Conservation (phyloP, 2,797 vertebrate genomes). For the Miichthys miiuy region DNA sequence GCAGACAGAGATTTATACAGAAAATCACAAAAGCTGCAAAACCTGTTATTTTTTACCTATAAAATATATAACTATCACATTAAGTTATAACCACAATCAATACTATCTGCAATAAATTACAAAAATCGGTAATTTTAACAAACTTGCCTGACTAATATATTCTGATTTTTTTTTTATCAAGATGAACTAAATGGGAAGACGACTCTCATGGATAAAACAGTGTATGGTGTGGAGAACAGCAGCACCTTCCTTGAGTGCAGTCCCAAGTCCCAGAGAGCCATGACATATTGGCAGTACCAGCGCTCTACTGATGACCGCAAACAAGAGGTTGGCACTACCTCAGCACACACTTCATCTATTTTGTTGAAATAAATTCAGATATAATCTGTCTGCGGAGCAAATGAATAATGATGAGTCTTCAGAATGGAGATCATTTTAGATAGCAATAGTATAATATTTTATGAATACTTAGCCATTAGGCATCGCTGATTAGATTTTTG, state of each 20-base stretch:
- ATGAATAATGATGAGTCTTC: neutral
- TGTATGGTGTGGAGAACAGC: slow-evolving; percentile 98
- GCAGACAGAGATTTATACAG: neutral
- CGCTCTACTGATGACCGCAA: slow-evolving; percentile 89
- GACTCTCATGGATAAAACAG: slow-evolving; percentile 90
- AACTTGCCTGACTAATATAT: neutral
- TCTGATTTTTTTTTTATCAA: slow-evolving; percentile 58
- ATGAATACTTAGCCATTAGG: slow-evolving; percentile 7
- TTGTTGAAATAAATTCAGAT: slow-evolving; percentile 13
- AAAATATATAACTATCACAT: neutral
- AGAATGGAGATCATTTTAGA: neutral
- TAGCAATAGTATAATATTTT: slow-evolving; percentile 4
- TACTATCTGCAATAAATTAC: neutral
- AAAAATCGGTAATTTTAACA: neutral
- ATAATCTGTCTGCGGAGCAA: neutral
- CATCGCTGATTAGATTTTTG: neutral
- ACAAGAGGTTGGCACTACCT: slow-evolving; percentile 89
- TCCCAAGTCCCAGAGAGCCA: slow-evolving; percentile 94
- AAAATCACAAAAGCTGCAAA: neutral
- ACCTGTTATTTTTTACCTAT: neutral
- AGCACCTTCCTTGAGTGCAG: slow-evolving; percentile 98
- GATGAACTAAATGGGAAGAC: slow-evolving; percentile 88
- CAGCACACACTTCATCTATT: neutral
- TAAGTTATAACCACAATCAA: neutral
- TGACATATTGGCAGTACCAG: slow-evolving; percentile 97